phyloP scores from a whole-genome alignment of 2,797 vertebrate genomes.

The Leptodactylus fallax region DNA sequence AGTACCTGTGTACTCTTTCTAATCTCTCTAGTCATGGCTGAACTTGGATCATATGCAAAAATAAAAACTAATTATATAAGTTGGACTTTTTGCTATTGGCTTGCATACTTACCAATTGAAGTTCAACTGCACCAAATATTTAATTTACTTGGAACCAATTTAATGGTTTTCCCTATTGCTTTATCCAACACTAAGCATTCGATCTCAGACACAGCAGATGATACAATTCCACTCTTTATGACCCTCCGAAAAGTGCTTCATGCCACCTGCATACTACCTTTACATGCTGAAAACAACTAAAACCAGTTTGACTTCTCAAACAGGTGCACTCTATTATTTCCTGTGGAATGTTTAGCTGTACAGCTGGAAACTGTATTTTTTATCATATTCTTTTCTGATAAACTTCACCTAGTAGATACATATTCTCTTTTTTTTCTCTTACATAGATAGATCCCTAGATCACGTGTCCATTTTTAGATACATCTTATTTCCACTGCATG shows the following conservation, averaged over 20 bases:
- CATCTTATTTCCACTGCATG: too few relatives aligned
- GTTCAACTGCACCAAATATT: not conserved
- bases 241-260: conserved; percentile 1
- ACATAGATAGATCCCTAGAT: not conserved
- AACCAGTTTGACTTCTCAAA: conserved; percentile 10
- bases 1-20: not conserved
- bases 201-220: not conserved
- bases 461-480: too few relatives aligned
- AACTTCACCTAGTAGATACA: not conserved
- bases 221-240: conserved; percentile 11
- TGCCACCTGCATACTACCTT: conserved; percentile 7
- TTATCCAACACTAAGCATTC: not conserved
- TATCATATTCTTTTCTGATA: not conserved
- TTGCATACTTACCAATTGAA: not conserved
- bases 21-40: not conserved
- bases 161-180: conserved; percentile 20
- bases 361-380: not conserved
- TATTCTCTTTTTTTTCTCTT: not conserved
- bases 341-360: not conserved
- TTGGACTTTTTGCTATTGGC: not conserved
- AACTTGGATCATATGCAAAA: not conserved
- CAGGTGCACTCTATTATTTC: conserved; percentile 33
- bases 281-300: conserved; percentile 18
- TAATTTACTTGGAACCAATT: conserved; percentile 5
- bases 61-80: not conserved